Evolutionary conservation across 2,797 vertebrate species (phyloP).

Genomic region (Coranthus polyacanthus): DNA sequence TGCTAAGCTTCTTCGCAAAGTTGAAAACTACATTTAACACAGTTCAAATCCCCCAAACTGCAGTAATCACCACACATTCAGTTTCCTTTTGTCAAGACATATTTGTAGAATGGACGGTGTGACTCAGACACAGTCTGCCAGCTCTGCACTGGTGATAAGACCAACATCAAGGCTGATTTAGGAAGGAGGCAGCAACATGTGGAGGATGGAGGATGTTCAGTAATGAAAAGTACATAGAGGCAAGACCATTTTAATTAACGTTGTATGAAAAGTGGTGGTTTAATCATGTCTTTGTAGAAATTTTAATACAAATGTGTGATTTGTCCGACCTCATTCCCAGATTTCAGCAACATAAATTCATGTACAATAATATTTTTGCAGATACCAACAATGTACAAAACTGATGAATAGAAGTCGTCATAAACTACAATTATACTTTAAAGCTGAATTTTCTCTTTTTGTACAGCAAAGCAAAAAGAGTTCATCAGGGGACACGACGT

Average conservation of each 20-base stretch:
- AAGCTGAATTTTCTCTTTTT: too few species aligned
- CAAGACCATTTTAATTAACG: conserved; percentile 24
- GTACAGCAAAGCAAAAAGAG: too few species aligned
- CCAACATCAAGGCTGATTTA: conserved; percentile 21
- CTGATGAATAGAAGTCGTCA: too few species aligned
- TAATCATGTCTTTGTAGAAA: neutral
- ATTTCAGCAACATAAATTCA: too few species aligned
- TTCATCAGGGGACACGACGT: too few species aligned
- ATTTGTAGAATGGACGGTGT: conserved; percentile 6
- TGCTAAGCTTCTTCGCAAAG: conserved; percentile 24
- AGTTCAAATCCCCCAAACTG: conserved; percentile 19
- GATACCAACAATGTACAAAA: too few species aligned
- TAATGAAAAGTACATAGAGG: conserved; percentile 14
- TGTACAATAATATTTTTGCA: too few species aligned
- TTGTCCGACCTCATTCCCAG: too few species aligned
- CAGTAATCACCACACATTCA: conserved; percentile 14
- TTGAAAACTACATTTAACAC: conserved; percentile 34
- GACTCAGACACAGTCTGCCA: conserved; percentile 16
- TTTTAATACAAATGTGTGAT: too few species aligned
- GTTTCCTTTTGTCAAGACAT: neutral
- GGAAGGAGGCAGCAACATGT: conserved; percentile 9
- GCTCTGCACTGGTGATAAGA: conserved; percentile 43
- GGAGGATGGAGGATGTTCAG: conserved; percentile 20
- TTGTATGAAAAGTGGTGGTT: neutral
- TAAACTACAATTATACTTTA: too few species aligned